Percentiles rank a stretch among this genome's conserved stretches.
These are phyloP conservation scores for Hirtodrosophila histrioides DNA, from an alignment of 2,888 invertebrate genomes.

Conservation along the genomic window DNA sequence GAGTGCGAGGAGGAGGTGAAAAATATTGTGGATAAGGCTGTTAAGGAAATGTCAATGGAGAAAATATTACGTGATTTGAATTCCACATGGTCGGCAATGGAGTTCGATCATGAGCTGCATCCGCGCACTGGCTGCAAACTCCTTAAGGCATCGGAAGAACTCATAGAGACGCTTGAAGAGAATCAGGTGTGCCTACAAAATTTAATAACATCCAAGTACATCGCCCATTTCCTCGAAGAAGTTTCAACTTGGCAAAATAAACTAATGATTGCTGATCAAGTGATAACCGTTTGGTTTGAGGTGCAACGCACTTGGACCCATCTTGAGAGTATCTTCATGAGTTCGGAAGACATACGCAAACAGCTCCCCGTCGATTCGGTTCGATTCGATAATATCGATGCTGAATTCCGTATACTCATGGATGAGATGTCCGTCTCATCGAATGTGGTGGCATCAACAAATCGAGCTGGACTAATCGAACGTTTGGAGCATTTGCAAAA, in stretches of 20 bases:
- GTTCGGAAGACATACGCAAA: conserved; percentile 97
- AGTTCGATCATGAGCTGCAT: conserved; percentile 95
- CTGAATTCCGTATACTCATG: conserved; percentile 91
- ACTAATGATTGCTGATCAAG: conserved; percentile 96
- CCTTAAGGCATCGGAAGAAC: conserved; percentile 95
- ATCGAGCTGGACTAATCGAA: conserved; percentile 91
- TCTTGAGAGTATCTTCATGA: conserved; percentile 98
- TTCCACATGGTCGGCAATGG: conserved; percentile 95
- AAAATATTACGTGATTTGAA: conserved; percentile 95
- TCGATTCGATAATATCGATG: conserved; percentile 95
- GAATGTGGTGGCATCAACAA: conserved; percentile 96
- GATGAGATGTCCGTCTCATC: conserved; percentile 84
- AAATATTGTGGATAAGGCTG: conserved; percentile 98
- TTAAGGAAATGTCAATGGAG: conserved; percentile 99
- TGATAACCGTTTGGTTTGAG: conserved; percentile 96
- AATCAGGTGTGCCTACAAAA: conserved; percentile 98
- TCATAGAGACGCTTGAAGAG: conserved; percentile 98
- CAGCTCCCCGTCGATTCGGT: conserved; percentile 97
- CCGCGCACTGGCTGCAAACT: conserved; percentile 93
- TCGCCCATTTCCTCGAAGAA: conserved; percentile 97
- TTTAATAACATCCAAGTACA: conserved; percentile 97
- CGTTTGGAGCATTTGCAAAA: conserved; percentile 92
- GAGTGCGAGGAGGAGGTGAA: conserved; percentile 99
- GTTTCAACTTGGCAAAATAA: conserved; percentile 97
- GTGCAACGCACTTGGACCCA: conserved; percentile 99